These are phyloP conservation scores for Vespertilio murinus DNA, from an alignment of 2,797 vertebrate genomes.

Conservation along the genomic window DNA sequence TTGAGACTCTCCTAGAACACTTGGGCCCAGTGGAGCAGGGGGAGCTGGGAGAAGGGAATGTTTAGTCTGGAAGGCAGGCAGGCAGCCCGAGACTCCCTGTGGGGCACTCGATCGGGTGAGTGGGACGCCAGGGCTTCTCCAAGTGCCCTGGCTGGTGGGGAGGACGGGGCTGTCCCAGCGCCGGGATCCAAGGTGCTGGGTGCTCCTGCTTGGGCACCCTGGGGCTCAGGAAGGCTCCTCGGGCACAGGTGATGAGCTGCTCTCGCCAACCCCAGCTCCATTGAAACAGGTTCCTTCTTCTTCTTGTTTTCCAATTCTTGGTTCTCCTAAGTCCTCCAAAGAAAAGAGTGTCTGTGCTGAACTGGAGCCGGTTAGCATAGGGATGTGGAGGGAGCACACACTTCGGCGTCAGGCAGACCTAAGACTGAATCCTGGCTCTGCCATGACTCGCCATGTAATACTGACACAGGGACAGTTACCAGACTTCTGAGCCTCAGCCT, in stretches of 20 bases:
- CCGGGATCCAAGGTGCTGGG: neutral
- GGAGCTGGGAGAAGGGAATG: constrained; percentile 48
- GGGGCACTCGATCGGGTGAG: neutral
- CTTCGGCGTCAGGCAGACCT: neutral
- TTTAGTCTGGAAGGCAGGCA: constrained; percentile 65
- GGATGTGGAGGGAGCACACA: neutral
- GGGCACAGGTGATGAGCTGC: neutral
- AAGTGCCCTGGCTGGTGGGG: neutral
- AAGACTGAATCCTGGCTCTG: neutral
- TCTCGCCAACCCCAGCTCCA: constrained; percentile 47
- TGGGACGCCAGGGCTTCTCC: neutral
- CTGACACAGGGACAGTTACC: neutral
- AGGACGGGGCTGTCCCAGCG: neutral
- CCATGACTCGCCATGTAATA: neutral
- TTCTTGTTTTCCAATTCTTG: neutral
- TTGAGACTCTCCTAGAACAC: constrained; percentile 39
- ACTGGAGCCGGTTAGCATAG: neutral
- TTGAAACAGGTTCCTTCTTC: neutral
- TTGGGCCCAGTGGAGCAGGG: neutral
- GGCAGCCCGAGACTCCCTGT: constrained; percentile 54
- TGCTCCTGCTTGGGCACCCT: constrained; percentile 11
- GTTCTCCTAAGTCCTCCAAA: neutral
- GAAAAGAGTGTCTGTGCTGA: neutral
- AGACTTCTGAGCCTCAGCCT: neutral
- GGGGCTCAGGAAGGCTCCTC: constrained; percentile 67